These are phyloP conservation scores for Artemia sp. DNA, from an alignment of 2,888 invertebrate genomes.

Conservation along the genomic window DNA sequence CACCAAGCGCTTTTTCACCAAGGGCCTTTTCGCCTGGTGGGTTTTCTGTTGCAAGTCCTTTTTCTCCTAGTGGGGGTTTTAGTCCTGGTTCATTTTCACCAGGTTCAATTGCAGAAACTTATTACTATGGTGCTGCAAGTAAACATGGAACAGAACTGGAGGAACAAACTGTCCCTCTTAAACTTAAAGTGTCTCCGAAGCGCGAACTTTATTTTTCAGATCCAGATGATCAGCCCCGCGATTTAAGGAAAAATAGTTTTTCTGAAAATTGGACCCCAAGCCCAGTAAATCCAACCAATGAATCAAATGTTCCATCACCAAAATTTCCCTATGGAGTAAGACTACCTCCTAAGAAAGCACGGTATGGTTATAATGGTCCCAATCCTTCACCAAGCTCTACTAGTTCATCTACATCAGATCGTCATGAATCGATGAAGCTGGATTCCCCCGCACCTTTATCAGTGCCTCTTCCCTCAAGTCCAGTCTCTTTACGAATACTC, in stretches of 20 bases:
- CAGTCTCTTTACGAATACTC: neutral
- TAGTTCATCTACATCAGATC: slow-evolving; percentile 4
- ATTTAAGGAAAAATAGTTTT: neutral
- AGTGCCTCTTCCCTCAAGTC: neutral
- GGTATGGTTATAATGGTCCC: neutral
- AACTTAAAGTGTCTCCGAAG: neutral
- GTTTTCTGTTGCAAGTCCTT: neutral
- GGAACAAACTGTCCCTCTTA: slow-evolving; percentile 12
- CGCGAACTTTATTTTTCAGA: neutral
- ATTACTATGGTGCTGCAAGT: neutral
- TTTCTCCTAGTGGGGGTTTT: slow-evolving; percentile 3
- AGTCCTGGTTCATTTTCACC: slow-evolving; percentile 3
- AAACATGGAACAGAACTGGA: neutral
- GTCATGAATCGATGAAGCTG: neutral
- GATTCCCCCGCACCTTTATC: neutral
- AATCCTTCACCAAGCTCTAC: slow-evolving; percentile 2
- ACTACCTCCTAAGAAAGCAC: neutral
- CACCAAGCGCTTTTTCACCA: slow-evolving; percentile 8
- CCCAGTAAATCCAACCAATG: neutral
- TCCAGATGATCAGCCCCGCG: neutral
- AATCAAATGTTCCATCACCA: neutral
- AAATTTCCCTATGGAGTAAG: neutral
- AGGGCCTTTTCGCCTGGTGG: slow-evolving; percentile 9
- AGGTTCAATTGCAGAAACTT: neutral
- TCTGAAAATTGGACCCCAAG: slow-evolving; percentile 8